Percentiles rank a stretch among this genome's conserved stretches.
Conservation (phyloP, 2,888 invertebrate genomes). For the Nymphalis c-album region DNA sequence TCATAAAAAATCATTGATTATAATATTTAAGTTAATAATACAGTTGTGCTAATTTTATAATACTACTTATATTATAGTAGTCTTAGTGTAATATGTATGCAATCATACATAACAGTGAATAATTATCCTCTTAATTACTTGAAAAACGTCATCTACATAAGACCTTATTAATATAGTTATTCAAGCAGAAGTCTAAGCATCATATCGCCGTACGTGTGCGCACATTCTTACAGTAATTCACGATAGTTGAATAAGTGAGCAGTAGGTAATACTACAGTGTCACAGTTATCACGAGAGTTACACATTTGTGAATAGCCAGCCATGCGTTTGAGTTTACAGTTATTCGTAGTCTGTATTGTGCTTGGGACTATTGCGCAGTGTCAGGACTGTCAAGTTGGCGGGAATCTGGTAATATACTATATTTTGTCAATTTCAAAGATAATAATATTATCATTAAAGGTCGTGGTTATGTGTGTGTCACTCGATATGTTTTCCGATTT, state of each 20-base stretch:
- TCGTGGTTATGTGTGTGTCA: background rate
- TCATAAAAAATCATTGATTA: no score
- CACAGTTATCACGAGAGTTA: constrained; percentile 18
- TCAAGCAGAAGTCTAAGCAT: background rate
- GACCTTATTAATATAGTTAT: no score
- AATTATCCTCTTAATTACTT: background rate
- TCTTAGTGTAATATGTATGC: no score
- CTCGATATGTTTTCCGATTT: no score
- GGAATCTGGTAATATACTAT: constrained; percentile 54
- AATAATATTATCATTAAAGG: background rate
- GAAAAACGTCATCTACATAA: background rate
- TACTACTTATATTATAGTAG: no score
- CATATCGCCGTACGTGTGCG: constrained; percentile 1
- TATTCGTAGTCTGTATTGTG: constrained; percentile 43
- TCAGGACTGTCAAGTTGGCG: constrained; percentile 69
- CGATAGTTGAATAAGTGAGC: constrained; percentile 15
- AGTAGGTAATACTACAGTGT: constrained; percentile 5
- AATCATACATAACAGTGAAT: no score
- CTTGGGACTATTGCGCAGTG: constrained; percentile 44
- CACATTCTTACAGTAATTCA: background rate
- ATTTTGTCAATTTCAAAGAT: background rate
- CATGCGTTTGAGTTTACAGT: constrained; percentile 39
- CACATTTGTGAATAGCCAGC: constrained; percentile 15
- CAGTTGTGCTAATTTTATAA: no score
- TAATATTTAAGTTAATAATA: no score